Percentiles rank a stretch among this genome's conserved stretches.
Evolutionary conservation across 2,888 invertebrate species (phyloP).

Genomic region (Nudaria mundana): DNA sequence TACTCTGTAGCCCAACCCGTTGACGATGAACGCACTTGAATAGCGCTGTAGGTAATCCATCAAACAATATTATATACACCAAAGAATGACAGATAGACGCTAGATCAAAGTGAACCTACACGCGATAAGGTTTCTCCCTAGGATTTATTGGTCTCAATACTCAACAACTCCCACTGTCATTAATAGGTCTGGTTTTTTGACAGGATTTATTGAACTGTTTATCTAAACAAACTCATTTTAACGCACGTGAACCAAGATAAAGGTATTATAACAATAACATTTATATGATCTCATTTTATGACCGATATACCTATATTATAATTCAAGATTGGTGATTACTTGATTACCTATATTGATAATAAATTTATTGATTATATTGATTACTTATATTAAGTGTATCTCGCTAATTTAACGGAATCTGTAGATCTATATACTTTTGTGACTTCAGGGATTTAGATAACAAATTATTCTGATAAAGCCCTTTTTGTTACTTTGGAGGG

Average conservation of each 20-base stretch:
- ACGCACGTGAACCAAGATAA: not conserved
- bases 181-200: too few species aligned
- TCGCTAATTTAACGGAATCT: constrained; percentile 18
- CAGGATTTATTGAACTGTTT: not conserved
- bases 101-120: too few species aligned
- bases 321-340: not conserved
- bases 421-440: constrained; percentile 18
- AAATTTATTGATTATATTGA: constrained; percentile 1
- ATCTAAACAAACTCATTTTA: not conserved
- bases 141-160: too few species aligned
- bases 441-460: constrained; percentile 32
- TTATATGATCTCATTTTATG: not conserved
- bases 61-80: too few species aligned
- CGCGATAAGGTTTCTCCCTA: too few species aligned
- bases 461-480: constrained; percentile 13
- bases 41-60: too few species aligned
- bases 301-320: not conserved
- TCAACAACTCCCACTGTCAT: too few species aligned
- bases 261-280: not conserved
- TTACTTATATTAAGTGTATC: not conserved
- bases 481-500: constrained; percentile 20
- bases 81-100: too few species aligned
- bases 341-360: not conserved
- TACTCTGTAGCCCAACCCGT: too few species aligned
- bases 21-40: too few species aligned